A percentile compares a stretch with the other conserved stretches of the same genome.
Evolutionary conservation across 2,797 vertebrate genomes (phyloP).

Genomic region (Manis crassicaudata): DNA sequence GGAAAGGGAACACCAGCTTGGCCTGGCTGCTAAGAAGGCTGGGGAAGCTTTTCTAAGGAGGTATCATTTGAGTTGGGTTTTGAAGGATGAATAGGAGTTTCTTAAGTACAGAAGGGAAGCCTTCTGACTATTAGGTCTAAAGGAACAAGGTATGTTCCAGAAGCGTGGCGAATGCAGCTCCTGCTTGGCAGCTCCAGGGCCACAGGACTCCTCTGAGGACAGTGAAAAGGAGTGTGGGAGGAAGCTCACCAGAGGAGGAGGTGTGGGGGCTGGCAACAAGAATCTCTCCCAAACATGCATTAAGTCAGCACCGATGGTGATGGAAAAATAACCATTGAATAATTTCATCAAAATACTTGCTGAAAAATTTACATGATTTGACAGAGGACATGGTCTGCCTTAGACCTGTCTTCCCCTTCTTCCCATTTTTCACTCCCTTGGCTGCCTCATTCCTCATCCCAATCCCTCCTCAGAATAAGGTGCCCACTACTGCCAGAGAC

Average conservation of each 20-base stretch:
- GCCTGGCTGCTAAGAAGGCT: not conserved
- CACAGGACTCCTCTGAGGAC: no score
- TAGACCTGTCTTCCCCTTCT: not conserved
- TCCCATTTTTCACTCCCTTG: not conserved
- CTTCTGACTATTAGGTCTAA: not conserved
- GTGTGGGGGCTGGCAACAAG: not conserved
- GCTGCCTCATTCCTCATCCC: not conserved
- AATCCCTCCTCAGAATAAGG: not conserved
- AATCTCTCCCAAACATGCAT: not conserved
- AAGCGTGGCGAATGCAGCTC: not conserved
- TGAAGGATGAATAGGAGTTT: not conserved
- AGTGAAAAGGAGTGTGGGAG: rapidly evolving
- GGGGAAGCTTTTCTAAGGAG: not conserved
- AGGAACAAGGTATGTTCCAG: not conserved
- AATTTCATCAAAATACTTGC: not conserved
- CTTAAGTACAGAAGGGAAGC: not conserved
- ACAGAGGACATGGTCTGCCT: not conserved
- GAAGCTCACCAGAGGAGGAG: not conserved
- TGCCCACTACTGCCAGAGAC: not conserved
- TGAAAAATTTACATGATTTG: not conserved
- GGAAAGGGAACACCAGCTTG: not conserved
- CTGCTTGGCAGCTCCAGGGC: not conserved
- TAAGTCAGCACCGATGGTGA: not conserved
- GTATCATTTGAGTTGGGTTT: not conserved
- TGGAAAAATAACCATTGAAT: not conserved